A percentile compares a stretch with the other conserved stretches of the same genome.
These are phyloP conservation scores for Zaprionus tsacasi DNA, from an alignment of 1,140 invertebrate species.

Conservation along the genomic window DNA sequence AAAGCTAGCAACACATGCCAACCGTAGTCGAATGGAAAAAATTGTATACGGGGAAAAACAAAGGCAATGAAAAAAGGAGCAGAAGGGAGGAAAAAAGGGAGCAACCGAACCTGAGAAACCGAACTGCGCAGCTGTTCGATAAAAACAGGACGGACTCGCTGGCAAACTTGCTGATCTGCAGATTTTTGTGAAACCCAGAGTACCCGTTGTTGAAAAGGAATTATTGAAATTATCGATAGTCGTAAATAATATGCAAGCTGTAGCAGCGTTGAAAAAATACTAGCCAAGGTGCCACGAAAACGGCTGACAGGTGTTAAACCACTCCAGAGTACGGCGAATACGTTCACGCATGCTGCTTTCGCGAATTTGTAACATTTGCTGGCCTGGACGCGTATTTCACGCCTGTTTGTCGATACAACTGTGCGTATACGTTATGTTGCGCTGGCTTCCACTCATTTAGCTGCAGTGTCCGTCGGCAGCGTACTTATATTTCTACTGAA, in stretches of 20 bases:
- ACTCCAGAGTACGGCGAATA: neutral
- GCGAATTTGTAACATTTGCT: neutral
- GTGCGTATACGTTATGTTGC: neutral
- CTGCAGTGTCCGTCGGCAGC: constrained; percentile 10
- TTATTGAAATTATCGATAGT: constrained; percentile 72
- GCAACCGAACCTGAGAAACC: constrained; percentile 4
- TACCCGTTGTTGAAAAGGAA: constrained; percentile 59
- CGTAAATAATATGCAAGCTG: constrained; percentile 43
- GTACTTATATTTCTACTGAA: neutral
- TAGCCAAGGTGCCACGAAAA: neutral
- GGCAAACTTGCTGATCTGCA: neutral
- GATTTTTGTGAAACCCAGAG: neutral
- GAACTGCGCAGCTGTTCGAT: constrained; percentile 52
- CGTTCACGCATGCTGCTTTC: neutral
- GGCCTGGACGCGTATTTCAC: neutral
- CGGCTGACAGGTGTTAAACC: neutral
- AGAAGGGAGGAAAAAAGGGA: constrained; percentile 5
- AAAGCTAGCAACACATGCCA: neutral
- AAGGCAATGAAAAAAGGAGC: constrained; percentile 32
- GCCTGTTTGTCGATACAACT: neutral
- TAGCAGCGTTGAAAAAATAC: neutral
- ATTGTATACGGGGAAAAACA: constrained; percentile 40
- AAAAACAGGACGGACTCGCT: neutral
- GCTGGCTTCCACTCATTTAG: constrained; percentile 35
- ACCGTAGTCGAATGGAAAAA: constrained; percentile 40